Evolutionary conservation across 2,797 vertebrate genomes (phyloP), one percentile per base, ranked within the genome.

Genomic region (Rhadinocentrus ornatus): DNA sequence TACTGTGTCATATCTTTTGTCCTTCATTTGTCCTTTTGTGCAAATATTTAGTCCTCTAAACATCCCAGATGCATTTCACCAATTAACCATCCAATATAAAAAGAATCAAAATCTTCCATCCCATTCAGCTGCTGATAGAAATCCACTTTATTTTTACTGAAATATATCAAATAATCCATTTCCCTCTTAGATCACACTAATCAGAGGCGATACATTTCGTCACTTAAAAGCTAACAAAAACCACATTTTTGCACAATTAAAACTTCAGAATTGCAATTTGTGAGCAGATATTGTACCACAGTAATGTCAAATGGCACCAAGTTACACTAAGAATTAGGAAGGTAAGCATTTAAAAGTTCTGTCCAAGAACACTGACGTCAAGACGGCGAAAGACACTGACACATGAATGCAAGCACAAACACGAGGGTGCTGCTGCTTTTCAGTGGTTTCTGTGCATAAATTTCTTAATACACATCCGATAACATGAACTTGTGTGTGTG

Each of bases 251-350:
- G 70, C 24, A 60, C 8, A 35, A 66, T 60, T 73, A 72, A 2
- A 70, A 64, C 34, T 1, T 64, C 11, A 16, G n/a, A 34, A 73
- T 80, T 63, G 77, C 24, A 46, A 67, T 66, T 73, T 50, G 46
- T 16, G 48, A 39, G 71, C 56, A 63, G n/a, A 53, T 71, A 20
- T 48, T 54, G 63, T 8, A 56, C 37, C 0, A 6, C 3, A 34
- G 58, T 63, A 62, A 83, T 73, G 70, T 76, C 67, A 75, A 75
- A 61, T 2, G 8, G 71, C 69, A 71, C 67, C 6, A 11, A 76
- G 35, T 77, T 72, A 78, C 77, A 82, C 68, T 77, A 78, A 68
- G 41, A 63, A 79, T 82, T 61, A 89, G 22, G 58, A 57, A 34
- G 39, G 35, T 35, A 69, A 61, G 62, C 27, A 52, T 71, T 70